Percentiles rank a stretch among this genome's conserved stretches.
Evolutionary conservation across 2,797 vertebrate genomes (phyloP).

Genomic region (Poeciliopsis turneri): DNA sequence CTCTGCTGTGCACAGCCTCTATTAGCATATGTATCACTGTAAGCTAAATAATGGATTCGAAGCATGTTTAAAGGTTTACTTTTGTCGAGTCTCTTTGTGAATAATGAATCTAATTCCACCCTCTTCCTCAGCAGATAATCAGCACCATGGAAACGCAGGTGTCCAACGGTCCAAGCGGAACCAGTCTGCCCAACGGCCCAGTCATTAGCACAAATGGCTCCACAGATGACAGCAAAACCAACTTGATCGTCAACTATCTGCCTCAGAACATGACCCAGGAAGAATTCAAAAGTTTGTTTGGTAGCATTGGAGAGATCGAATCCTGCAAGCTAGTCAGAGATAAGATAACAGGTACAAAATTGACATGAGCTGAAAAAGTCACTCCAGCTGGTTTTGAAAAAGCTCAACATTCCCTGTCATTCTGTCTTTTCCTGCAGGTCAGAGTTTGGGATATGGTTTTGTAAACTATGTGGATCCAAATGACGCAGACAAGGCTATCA

Average conservation of each 20-base stretch:
- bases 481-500: constrained; percentile 97
- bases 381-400: constrained; percentile 6
- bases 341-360: constrained; percentile 91
- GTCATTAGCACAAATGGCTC: constrained; percentile 89
- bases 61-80: constrained; percentile 18
- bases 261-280: constrained; percentile 99
- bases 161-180: constrained; percentile 91
- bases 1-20: constrained; percentile 1
- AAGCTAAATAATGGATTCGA: constrained; percentile 19
- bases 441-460: constrained; percentile 96
- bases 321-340: constrained; percentile 96
- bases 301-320: constrained; percentile 96
- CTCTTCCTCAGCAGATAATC: constrained; percentile 94
- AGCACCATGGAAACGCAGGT: constrained; percentile 99
- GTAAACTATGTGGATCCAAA: constrained; percentile 98
- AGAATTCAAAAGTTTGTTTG: constrained; percentile 95
- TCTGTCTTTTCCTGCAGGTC: constrained; percentile 80
- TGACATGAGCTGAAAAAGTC: not conserved
- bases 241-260: constrained; percentile 98
- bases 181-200: constrained; percentile 89
- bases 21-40: constrained; percentile 23
- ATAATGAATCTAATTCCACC: constrained; percentile 60
- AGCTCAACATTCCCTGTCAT: not conserved
- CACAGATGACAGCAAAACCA: constrained; percentile 96
- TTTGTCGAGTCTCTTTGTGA: constrained; percentile 27